These are phyloP conservation scores for Dryomyza anilis DNA, from an alignment of 2,888 invertebrate genomes.

Conservation along the genomic window DNA sequence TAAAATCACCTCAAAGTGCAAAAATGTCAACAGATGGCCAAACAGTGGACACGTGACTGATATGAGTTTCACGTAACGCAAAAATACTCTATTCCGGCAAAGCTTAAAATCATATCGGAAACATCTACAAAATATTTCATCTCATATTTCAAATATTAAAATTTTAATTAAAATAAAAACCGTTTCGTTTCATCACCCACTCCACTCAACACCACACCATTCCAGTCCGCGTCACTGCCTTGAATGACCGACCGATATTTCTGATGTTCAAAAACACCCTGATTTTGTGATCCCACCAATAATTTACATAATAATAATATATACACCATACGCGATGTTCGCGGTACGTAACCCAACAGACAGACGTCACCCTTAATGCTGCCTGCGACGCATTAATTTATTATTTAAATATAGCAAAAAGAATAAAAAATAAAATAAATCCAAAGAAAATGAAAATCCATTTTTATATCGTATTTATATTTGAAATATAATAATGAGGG, in stretches of 20 bases:
- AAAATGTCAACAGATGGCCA: background rate
- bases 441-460: slow-evolving; percentile 18
- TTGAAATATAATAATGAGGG: slow-evolving; percentile 47
- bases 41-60: too few species aligned
- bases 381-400: slow-evolving; percentile 45
- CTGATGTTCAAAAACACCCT: slow-evolving; percentile 2
- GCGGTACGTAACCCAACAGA: background rate
- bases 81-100: background rate
- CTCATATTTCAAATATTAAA: slow-evolving; percentile 14
- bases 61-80: too few species aligned
- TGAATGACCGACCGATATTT: slow-evolving; percentile 2
- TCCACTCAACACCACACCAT: background rate
- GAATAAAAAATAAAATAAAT: background rate
- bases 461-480: slow-evolving; percentile 39
- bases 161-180: slow-evolving; percentile 24
- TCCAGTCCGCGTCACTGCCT: background rate
- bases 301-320: slow-evolving; percentile 12
- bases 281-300: background rate
- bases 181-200: background rate
- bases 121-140: background rate
- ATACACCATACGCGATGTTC: background rate
- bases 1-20: too few species aligned
- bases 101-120: background rate
- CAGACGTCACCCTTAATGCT: slow-evolving; percentile 30
- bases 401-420: slow-evolving; percentile 50